A percentile compares a stretch with the other conserved stretches of the same genome.
phyloP scores from a whole-genome alignment of 2,888 invertebrate genomes.

The Merodon equestris region DNA sequence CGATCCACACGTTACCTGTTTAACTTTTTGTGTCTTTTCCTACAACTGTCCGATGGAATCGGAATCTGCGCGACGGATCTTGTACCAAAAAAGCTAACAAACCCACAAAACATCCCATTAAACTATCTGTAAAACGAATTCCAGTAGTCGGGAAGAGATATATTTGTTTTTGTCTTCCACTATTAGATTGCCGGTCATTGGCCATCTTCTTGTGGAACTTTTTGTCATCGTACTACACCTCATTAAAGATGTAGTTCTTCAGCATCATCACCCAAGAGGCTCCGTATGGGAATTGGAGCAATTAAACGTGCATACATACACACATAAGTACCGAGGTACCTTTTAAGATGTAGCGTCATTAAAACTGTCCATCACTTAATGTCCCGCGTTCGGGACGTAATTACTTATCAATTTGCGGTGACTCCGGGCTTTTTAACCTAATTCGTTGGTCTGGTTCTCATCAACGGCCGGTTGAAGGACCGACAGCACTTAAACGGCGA shows the following conservation, averaged over 20 bases:
- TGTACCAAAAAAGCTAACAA: constrained; percentile 10
- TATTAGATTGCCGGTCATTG: constrained; percentile 58
- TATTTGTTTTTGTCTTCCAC: constrained; percentile 18
- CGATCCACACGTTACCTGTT: background rate
- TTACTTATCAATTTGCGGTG: constrained; percentile 62
- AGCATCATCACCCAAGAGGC: constrained; percentile 3
- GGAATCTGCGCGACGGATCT: constrained; percentile 49
- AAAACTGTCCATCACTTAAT: constrained; percentile 43
- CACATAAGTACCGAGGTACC: constrained; percentile 5
- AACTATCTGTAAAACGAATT: constrained; percentile 56
- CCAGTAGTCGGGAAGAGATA: constrained; percentile 54
- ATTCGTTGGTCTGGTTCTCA: constrained; percentile 44
- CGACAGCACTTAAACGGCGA: constrained; percentile 21
- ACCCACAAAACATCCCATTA: constrained; percentile 29
- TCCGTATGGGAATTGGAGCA: constrained; percentile 66
- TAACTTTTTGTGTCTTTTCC: constrained; percentile 23
- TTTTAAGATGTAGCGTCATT: constrained; percentile 11
- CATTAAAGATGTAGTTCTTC: too few species aligned
- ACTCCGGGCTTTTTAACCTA: constrained; percentile 25
- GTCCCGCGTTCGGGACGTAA: constrained; percentile 31
- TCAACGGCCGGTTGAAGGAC: constrained; percentile 20
- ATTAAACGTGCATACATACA: constrained; percentile 43
- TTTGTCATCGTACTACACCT: too few species aligned
- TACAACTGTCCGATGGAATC: constrained; percentile 30
- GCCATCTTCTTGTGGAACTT: constrained; percentile 39